A percentile compares a stretch with the other conserved stretches of the same genome.
Evolutionary conservation across 2,797 vertebrate genomes (phyloP).

Genomic region (Syngnathus rostellatus): DNA sequence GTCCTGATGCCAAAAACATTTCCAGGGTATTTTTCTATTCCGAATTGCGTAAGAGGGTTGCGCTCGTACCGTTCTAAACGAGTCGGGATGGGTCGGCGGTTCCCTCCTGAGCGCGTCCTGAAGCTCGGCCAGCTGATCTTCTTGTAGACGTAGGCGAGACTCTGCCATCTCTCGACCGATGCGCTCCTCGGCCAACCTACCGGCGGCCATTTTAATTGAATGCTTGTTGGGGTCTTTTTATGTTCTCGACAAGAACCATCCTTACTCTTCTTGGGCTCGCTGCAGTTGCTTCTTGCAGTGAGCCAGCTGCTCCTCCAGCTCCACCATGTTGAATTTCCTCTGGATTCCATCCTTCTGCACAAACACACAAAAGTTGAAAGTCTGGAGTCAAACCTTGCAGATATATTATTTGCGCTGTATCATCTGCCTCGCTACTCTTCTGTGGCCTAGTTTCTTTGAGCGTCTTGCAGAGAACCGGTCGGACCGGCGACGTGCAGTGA

Average conservation of each 20-base stretch:
- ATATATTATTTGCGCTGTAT: conserved; percentile 26
- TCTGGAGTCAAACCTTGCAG: conserved; percentile 19
- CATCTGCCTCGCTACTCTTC: conserved; percentile 18
- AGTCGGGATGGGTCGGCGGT: conserved; percentile 47
- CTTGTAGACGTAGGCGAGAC: conserved; percentile 61
- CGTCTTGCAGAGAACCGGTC: conserved; percentile 28
- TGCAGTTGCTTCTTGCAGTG: conserved; percentile 71
- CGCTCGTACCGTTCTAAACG: conserved; percentile 66
- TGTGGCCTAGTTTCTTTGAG: conserved; percentile 47
- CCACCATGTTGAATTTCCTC: conserved; percentile 59
- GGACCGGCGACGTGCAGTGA: conserved; percentile 21
- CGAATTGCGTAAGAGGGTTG: not conserved
- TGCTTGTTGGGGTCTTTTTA: not conserved
- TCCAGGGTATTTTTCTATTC: no score
- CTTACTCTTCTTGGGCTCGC: conserved; percentile 78
- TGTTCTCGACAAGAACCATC: not conserved
- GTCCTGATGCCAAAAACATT: conserved; percentile 61
- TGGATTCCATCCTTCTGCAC: conserved; percentile 40
- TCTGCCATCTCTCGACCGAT: conserved; percentile 69
- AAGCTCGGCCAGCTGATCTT: conserved; percentile 74
- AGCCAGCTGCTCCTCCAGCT: conserved; percentile 71
- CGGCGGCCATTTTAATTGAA: not conserved
- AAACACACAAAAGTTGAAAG: conserved; percentile 6
- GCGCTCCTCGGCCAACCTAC: conserved; percentile 70
- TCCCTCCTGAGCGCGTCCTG: conserved; percentile 74